Base-by-base conservation (phyloP, 2,113 vertebrate genomes). In the Equus quagga region DNA sequence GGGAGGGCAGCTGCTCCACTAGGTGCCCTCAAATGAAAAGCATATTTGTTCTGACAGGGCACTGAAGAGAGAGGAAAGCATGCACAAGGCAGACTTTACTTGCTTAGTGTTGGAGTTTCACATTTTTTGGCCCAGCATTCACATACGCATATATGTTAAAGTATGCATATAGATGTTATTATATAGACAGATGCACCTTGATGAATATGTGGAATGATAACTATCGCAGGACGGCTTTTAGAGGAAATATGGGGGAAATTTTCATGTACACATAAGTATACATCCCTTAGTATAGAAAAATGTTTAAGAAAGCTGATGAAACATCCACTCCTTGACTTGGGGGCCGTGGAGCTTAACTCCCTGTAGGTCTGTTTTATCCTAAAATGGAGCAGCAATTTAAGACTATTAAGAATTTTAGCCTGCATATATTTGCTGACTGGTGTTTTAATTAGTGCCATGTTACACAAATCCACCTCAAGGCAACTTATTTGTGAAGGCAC, bases 401-500 rank as follows among this genome's bases (percentile, higher is more conserved):
- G 11, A 14, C 33, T 69, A 80, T 17, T 31, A 33, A 24, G 79
- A 83, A 0, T 83, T 65, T 96, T 65, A 76, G 26, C 67, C 19
- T 54, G 56, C 46, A 93, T 86, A 76, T 69, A 9, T 72, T 93
- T 91, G 36, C 24, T 79, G 72, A 69, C 56, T 51, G 26, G 31
- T 73, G 5, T 54, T 81, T 72, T 89, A 91, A 82, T 85, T 96
- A 91, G 49, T 12, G 3, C 1, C 65, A 46, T 17, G 4, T 75
- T 87, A 73, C 8, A 93, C 6, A 90, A 89, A 95, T 86, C 14
- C 3, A 85, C 33, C 21, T 26, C n/a, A 46, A 89, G 69, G 21
- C 28, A 96, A 85, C n/a, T 49, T 89, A 67, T 41, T 36, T 94
- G 58, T 70, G 18, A 89, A 96, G 46, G 9, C 2, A 51, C 6